Evolutionary conservation across 2,888 invertebrate genomes (phyloP), one percentile per base, ranked within the genome.

Genomic region (Chymomyza fuscimana): DNA sequence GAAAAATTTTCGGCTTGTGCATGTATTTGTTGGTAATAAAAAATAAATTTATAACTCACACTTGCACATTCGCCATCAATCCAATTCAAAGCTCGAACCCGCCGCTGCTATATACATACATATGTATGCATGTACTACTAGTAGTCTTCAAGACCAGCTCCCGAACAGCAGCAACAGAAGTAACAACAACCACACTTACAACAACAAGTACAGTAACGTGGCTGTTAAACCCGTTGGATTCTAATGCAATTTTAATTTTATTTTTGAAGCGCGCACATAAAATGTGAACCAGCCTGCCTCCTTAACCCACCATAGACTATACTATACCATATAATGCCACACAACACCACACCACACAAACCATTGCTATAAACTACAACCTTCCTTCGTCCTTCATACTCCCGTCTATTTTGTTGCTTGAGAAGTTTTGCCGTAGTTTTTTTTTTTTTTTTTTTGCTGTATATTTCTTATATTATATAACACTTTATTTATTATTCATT

Each of bases 401-500:
- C 60, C 29, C 9, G 12, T 7, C 50, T 6, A 16, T 54, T 54
- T 22, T 22, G 19, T 22, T 16, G 54, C 54, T 54, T 54, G 54
- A 54, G 19, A 80, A 78, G 72, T 78, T 79, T 68, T 65, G 58
- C 73, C 69, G 73, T 74, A 74, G 78, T 25, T 25, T 4, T 3
- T 25, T 25, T 25, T 25, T 19, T 19, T 80, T 80, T 73, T 75
- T 69, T 70, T 72, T 70, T 52, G 12, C 5, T 1, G 52, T 82
- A 79, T 85, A 86, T 86, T 87, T 86, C 86, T 87, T 86, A 85
- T 86, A 87, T 88, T 81, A 88, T 89, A 87, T 89, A 90, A 89
- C 82, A 87, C 86, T 89, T 89, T 89, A 90, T 89, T 89, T 89
- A 90, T 90, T 90, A 90, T 90, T 90, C 89, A 90, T 90, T 89